Base-by-base conservation (phyloP, 2,797 vertebrate genomes). In the Karalla daura region DNA sequence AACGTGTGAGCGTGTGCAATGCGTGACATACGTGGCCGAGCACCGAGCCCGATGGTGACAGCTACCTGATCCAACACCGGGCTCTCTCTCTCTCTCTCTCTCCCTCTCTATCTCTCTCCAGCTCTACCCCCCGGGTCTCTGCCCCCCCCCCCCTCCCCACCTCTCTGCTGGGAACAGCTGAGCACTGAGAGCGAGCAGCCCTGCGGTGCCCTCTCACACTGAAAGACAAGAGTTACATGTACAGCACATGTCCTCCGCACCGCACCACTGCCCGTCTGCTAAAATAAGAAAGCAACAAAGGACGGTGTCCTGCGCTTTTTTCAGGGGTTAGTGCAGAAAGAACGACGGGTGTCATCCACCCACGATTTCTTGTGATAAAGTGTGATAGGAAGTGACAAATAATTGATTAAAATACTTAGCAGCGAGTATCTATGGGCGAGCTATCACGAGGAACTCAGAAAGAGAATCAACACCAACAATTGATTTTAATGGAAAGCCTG, bases 141-240 rank as follows among this genome's bases (percentile, higher is more conserved):
- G 5, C 17, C 46, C 49, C 24, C 51, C 20, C 8, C 20, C 3
- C 35, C 15, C 39, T 18, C 40, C 15, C 11, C 28, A 44, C 45
- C 63, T 37, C 59, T 61, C 51, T 64, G 8, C 56, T 24, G 23
- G 53, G 58, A 74, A 63, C 69, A 79, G 74, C 78, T 72, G 83
- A 70, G 40, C 63, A 7, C n/a, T 14, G 35, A 43, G 20, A 46
- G 24, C 17, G 33, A 41, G 58, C 64, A 66, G 47, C 44, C 50
- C 67, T 33, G 41, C 51, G 55, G 35, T 23, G 40, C 61, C 67
- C 60, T 39, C 41, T 58, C 52, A 61, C 7, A 23, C 45, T 54
- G 76, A 54, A 76, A 78, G 52, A 69, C 15, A 61, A 56, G 81
- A 89, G 84, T 86, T 77, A 87, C 51, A 83, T 23, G 23, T 72